A percentile compares a stretch with the other conserved stretches of the same genome.
Conservation (phyloP, 2,888 invertebrate genomes). For the Iphiclides podalirius region DNA sequence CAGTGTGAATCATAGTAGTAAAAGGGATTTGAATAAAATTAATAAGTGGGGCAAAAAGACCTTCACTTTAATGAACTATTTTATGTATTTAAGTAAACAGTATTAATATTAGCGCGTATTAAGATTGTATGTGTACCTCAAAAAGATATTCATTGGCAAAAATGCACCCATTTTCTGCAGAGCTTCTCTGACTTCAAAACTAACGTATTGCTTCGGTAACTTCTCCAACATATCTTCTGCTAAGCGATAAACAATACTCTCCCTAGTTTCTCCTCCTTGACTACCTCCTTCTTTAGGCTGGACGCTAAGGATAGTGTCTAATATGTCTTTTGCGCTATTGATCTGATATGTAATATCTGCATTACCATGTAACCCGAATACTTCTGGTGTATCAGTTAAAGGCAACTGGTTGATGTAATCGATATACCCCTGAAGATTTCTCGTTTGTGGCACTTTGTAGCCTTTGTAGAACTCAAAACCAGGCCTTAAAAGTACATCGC, state of each 20-base stretch:
- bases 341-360: constrained; percentile 99
- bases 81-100: too few relatives aligned
- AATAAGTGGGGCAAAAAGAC: too few relatives aligned
- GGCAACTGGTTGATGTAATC: constrained; percentile 94
- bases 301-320: constrained; percentile 97
- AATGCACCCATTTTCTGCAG: constrained; percentile 94
- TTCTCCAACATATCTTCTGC: constrained; percentile 94
- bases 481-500: constrained; percentile 90
- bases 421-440: constrained; percentile 87
- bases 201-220: constrained; percentile 90
- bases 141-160: constrained; percentile 97
- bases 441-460: constrained; percentile 93
- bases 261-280: constrained; percentile 94
- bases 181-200: constrained; percentile 94
- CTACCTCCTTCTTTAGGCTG: constrained; percentile 97
- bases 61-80: too few relatives aligned
- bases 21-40: too few relatives aligned
- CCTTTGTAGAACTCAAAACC: constrained; percentile 96
- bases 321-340: constrained; percentile 95
- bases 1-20: too few relatives aligned
- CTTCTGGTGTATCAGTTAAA: constrained; percentile 94
- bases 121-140: constrained; percentile 68
- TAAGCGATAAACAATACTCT: constrained; percentile 93
- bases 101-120: too few relatives aligned
- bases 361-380: constrained; percentile 97